Percentiles rank a stretch among this genome's conserved stretches.
Evolutionary conservation across 2,797 vertebrate species (phyloP).

Genomic region (Crenuchus spilurus): DNA sequence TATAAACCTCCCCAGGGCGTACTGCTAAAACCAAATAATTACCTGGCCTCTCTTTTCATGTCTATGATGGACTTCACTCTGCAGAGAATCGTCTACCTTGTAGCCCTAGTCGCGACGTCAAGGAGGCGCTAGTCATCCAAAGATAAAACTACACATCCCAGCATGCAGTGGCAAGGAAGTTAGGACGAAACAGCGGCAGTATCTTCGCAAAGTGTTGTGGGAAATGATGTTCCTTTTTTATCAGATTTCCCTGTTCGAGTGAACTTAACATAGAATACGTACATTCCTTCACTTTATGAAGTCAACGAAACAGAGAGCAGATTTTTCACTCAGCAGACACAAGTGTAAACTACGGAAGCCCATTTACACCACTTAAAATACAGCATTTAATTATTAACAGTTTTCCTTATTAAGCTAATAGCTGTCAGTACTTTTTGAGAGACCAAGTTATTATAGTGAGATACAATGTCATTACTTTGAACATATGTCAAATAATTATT

Average conservation of each 20-base stretch:
- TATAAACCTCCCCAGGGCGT: neutral
- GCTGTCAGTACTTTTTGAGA: too few species aligned
- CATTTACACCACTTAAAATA: too few species aligned
- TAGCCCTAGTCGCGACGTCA: slow-evolving; percentile 54
- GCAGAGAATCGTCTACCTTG: slow-evolving; percentile 74
- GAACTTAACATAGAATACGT: neutral
- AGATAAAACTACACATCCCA: slow-evolving; percentile 72
- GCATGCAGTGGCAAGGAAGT: neutral
- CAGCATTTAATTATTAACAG: too few species aligned
- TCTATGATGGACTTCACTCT: slow-evolving; percentile 72
- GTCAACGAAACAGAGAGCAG: too few species aligned
- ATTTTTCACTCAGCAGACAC: too few species aligned
- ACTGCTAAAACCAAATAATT: slow-evolving; percentile 53
- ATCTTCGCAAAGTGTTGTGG: slow-evolving; percentile 55
- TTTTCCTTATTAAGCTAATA: too few species aligned
- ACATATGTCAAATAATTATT: too few species aligned
- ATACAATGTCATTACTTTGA: too few species aligned
- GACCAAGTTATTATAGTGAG: too few species aligned
- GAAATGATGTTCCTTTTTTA: slow-evolving; percentile 51
- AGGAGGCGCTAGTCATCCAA: slow-evolving; percentile 65
- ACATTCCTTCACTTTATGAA: slow-evolving; percentile 14
- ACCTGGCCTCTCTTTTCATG: slow-evolving; percentile 81
- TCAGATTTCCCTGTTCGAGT: neutral
- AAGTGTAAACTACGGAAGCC: too few species aligned
- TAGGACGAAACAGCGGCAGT: neutral